These are phyloP conservation scores for Panulirus ornatus DNA, from an alignment of 1,140 invertebrate genomes.

Conservation along the genomic window DNA sequence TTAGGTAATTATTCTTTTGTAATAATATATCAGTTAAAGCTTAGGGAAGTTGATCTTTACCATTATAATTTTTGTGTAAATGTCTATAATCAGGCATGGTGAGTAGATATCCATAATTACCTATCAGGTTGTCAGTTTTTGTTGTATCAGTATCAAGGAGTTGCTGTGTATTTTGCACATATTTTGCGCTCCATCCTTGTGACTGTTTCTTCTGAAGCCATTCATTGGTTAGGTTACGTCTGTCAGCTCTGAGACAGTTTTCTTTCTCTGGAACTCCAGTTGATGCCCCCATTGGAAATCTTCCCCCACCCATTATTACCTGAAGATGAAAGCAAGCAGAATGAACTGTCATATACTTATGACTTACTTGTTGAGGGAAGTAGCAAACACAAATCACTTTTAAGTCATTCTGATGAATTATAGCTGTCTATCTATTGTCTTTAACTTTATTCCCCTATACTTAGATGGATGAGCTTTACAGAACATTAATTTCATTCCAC, in stretches of 20 bases:
- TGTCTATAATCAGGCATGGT: background rate
- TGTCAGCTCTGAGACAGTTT: background rate
- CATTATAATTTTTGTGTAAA: background rate
- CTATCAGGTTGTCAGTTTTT: constrained; percentile 19
- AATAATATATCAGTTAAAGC: no score
- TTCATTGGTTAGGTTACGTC: constrained; percentile 23
- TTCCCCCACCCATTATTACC: constrained; percentile 20
- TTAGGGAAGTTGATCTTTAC: no score
- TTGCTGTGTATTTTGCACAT: constrained; percentile 25
- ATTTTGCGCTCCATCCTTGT: background rate
- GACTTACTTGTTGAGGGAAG: no score
- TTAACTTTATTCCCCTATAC: no score
- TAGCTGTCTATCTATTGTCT: no score
- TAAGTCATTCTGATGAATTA: no score
- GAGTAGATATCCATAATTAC: background rate
- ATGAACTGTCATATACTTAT: no score
- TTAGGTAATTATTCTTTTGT: no score
- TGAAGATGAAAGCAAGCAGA: background rate
- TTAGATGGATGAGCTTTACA: no score
- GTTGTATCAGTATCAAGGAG: background rate
- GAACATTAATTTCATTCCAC: no score
- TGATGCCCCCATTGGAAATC: constrained; percentile 6
- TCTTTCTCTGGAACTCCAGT: background rate
- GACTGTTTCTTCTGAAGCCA: background rate
- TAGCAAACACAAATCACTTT: no score